Evolutionary conservation across 2,888 invertebrate genomes (phyloP).

Genomic region (Tolmerus cingulatus): DNA sequence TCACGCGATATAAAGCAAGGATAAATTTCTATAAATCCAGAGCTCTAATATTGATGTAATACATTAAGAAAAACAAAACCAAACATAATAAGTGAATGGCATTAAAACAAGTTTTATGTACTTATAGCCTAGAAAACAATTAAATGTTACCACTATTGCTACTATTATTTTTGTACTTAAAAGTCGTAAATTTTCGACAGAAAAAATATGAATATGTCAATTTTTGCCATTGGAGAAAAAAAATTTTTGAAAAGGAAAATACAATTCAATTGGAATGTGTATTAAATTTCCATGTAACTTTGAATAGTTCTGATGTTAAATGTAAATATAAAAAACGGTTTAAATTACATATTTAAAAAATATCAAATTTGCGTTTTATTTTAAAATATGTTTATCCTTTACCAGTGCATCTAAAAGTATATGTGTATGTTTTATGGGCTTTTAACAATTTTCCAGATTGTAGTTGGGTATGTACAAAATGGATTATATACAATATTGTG

Average conservation of each 20-base stretch:
- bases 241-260: neutral
- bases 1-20: neutral
- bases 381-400: neutral
- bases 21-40: neutral
- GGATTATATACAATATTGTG: no score
- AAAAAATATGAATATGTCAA: neutral
- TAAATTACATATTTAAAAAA: neutral
- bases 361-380: neutral
- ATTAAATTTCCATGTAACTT: slow-evolving; percentile 20
- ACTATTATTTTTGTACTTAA: slow-evolving; percentile 39
- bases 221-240: neutral
- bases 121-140: slow-evolving; percentile 14
- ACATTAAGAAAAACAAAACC: neutral
- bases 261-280: neutral
- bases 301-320: slow-evolving; percentile 34
- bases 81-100: neutral
- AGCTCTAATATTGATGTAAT: neutral
- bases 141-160: slow-evolving; percentile 1
- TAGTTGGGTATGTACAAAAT: no score
- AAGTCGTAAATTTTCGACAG: neutral
- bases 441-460: no score
- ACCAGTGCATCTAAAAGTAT: no score
- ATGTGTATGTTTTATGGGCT: no score
- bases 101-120: slow-evolving; percentile 8
- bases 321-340: slow-evolving; percentile 1